A percentile compares a stretch with the other conserved stretches of the same genome.
These are phyloP conservation scores for Pogoniulus pusillus DNA, from an alignment of 2,797 vertebrate genomes.

Conservation along the genomic window DNA sequence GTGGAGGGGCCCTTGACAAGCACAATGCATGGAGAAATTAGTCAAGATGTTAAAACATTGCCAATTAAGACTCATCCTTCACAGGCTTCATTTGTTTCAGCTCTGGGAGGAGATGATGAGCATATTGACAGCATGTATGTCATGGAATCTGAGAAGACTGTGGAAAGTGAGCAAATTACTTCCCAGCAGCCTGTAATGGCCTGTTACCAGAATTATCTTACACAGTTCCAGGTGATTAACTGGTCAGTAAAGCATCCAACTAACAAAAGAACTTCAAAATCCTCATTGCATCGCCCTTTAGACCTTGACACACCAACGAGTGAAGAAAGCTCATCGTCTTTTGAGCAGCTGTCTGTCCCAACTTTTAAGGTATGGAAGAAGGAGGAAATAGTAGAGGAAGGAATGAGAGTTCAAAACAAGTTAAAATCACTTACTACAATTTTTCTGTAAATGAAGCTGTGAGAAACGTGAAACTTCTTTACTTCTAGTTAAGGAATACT, in stretches of 20 bases:
- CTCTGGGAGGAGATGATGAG: conserved; percentile 93
- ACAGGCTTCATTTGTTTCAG: conserved; percentile 96
- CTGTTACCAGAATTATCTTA: conserved; percentile 93
- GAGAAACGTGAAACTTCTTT: not conserved
- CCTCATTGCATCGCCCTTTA: conserved; percentile 93
- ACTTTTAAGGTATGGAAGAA: conserved; percentile 88
- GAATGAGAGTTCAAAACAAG: not conserved
- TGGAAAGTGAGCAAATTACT: conserved; percentile 84
- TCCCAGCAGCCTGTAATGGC: conserved; percentile 92
- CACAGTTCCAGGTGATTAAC: conserved; percentile 93
- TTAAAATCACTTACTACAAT: not conserved
- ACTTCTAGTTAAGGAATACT: not conserved
- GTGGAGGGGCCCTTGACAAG: conserved; percentile 92
- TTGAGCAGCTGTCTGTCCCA: conserved; percentile 93
- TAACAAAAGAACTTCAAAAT: conserved; percentile 98
- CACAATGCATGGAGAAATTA: conserved; percentile 83
- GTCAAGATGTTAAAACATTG: conserved; percentile 83
- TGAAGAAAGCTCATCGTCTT: conserved; percentile 93
- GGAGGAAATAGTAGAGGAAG: not conserved
- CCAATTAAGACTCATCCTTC: conserved; percentile 91
- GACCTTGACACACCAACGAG: conserved; percentile 96
- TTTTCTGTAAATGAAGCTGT: not conserved
- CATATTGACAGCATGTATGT: conserved; percentile 77
- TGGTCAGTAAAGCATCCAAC: conserved; percentile 96
- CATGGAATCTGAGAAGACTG: conserved; percentile 84